Evolutionary conservation across 2,888 invertebrate genomes (phyloP).

Genomic region (Atethmia centrago): DNA sequence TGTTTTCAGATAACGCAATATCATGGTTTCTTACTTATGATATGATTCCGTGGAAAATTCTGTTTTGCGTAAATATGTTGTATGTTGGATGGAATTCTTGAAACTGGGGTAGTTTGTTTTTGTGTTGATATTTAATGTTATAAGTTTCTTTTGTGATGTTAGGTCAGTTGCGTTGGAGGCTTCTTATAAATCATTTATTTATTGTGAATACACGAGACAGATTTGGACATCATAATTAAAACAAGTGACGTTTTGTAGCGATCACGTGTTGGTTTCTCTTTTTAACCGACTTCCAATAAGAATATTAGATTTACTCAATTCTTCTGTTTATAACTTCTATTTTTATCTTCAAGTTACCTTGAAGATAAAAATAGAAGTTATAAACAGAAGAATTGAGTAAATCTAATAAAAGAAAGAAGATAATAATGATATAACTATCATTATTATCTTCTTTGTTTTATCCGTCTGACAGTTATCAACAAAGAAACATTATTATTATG

Average conservation of each 20-base stretch:
- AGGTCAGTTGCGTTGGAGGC: neutral
- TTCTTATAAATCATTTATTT: neutral
- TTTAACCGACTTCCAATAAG: neutral
- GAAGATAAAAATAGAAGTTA: neutral
- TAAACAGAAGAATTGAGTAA: neutral
- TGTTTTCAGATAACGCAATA: conserved; percentile 76
- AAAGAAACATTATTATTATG: conserved; percentile 4
- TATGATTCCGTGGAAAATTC: conserved; percentile 64
- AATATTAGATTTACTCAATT: neutral
- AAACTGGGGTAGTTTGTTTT: conserved; percentile 20
- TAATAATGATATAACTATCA: no score
- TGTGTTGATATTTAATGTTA: neutral
- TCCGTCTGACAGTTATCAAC: neutral
- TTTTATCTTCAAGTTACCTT: no score
- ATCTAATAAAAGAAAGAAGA: no score
- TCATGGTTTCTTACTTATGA: conserved; percentile 67
- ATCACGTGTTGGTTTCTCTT: neutral
- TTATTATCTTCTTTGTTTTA: neutral
- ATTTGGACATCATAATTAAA: neutral
- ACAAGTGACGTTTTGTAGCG: neutral
- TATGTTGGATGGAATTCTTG: conserved; percentile 16
- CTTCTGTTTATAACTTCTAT: neutral
- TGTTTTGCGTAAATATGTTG: conserved; percentile 57
- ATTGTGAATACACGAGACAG: neutral
- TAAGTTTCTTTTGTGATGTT: neutral